Base-by-base conservation (phyloP, 2,113 vertebrate genomes). In the Porphyrio hochstetteri region DNA sequence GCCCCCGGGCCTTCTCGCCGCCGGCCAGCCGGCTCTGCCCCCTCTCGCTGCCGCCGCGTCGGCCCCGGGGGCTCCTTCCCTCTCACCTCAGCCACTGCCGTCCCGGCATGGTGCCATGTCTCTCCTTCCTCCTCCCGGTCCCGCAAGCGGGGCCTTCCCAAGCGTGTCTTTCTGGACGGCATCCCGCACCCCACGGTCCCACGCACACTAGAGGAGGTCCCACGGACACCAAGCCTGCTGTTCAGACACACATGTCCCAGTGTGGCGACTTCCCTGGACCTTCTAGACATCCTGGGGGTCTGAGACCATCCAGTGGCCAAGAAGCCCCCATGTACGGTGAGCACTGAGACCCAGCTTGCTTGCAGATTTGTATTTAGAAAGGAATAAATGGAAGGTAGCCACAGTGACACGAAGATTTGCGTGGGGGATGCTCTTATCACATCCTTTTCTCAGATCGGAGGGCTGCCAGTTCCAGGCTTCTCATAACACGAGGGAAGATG, bases 121-220 rank as follows among this genome's bases (percentile, higher is more conserved):
- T 80, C 44, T 46, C 44, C 44, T 46, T 18, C 31, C 16, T 10
- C 33, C 24, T 50, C 35, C 10, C 7, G 0, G 21, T 13, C 20
- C 10, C 29, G 4, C 27, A 10, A 13, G 53, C 3, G 0, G 25
- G 55, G 38, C 50, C 24, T 89, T 31, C 19, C 56, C 60, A 9
- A 33, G n/a, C 19, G 8, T 13, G 7, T 42, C 9, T 1, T 0
- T 0, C 53, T 33, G 13, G 40, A 28, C 14, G 5, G 18, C 0
- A 0, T 76, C 79, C 55, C 28, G 13, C 11, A 4, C 64, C 50
- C 27, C 50, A 7, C 10, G 29, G 40, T 7, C 44, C 16, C 60
- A 18, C 31, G 2, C 3, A 13, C 79, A 36, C 19, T 17, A 15
- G 55, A 19, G 53, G 61, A 53, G 67, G 21, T 72, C 27, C 38